phyloP scores from a whole-genome alignment of 1,140 invertebrate genomes.

The Ceratosolen solmsi region DNA sequence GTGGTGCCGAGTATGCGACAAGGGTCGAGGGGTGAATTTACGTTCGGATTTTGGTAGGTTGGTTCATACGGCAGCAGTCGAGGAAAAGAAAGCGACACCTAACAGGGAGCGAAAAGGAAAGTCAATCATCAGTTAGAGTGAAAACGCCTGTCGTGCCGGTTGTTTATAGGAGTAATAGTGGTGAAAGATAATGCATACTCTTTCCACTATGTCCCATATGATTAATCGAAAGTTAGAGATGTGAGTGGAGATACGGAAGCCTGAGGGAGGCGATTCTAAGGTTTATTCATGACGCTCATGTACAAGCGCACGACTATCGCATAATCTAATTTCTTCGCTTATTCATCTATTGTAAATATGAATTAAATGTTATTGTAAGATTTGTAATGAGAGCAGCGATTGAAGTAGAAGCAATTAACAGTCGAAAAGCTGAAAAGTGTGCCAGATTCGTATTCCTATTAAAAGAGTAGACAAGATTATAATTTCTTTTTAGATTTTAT shows the following conservation, averaged over 20 bases:
- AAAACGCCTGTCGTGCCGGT: constrained; percentile 29
- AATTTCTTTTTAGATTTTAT: no score
- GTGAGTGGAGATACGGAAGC: background rate
- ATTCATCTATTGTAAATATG: no score
- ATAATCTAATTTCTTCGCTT: no score
- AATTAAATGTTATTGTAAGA: no score
- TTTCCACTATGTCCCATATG: background rate
- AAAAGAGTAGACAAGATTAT: no score
- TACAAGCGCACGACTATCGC: no score
- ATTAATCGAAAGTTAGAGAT: background rate
- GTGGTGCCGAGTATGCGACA: background rate
- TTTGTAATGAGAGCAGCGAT: no score
- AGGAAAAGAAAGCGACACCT: background rate
- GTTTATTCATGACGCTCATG: background rate
- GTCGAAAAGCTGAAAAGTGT: no score
- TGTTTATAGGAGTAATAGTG: background rate
- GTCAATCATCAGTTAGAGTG: constrained; percentile 39
- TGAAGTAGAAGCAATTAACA: no score
- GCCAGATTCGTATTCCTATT: no score
- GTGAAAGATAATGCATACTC: background rate
- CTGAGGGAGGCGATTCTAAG: background rate
- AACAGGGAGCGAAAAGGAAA: background rate
- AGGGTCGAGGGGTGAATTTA: background rate
- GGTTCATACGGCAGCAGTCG: background rate
- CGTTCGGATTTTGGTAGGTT: background rate